Percentiles rank a stretch among this genome's conserved stretches.
These are phyloP conservation scores for Ips nitidus DNA, from an alignment of 1,140 invertebrate genomes.

Conservation along the genomic window DNA sequence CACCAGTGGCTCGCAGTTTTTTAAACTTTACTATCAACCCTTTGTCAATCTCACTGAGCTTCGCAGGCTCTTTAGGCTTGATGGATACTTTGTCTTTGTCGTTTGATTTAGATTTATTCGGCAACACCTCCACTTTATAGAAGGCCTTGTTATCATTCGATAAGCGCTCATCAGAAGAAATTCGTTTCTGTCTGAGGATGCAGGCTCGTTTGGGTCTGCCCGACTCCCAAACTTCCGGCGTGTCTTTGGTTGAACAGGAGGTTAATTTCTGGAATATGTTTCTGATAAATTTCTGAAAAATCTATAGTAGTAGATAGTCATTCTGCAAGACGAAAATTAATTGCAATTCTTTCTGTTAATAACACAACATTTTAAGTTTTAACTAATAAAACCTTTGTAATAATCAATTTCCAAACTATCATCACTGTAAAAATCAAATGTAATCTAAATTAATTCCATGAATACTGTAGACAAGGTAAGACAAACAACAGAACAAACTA, in stretches of 20 bases:
- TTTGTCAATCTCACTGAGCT: conserved; percentile 37
- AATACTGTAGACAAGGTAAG: no score
- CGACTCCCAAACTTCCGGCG: conserved; percentile 47
- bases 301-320: background rate
- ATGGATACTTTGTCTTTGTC: conserved; percentile 36
- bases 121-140: conserved; percentile 73
- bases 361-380: no score
- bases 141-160: conserved; percentile 66
- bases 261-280: conserved; percentile 36
- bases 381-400: no score
- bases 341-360: no score
- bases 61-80: conserved; percentile 37
- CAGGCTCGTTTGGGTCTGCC: conserved; percentile 50
- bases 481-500: no score
- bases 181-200: conserved; percentile 54
- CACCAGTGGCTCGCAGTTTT: conserved; percentile 64
- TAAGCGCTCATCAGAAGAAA: conserved; percentile 60
- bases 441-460: no score
- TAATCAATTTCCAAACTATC: no score
- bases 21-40: conserved; percentile 71
- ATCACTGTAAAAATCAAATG: no score
- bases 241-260: conserved; percentile 31
- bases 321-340: background rate
- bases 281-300: background rate
- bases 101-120: conserved; percentile 65